These are phyloP conservation scores for Lasioglossum zephyrum DNA, from an alignment of 2,888 invertebrate species.

Conservation along the genomic window DNA sequence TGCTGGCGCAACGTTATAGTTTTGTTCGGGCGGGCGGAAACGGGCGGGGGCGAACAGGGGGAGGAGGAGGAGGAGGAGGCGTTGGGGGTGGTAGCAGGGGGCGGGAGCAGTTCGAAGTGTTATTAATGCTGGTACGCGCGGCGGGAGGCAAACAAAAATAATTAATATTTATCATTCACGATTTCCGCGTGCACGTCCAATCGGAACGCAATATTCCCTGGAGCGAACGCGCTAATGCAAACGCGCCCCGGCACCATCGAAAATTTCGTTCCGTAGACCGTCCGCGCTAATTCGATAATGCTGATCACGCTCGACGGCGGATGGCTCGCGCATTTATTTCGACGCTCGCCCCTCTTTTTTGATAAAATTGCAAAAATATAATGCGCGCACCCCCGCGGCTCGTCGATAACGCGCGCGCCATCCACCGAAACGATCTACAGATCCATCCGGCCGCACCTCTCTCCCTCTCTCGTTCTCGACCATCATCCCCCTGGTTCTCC, in stretches of 20 bases:
- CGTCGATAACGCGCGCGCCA: slow-evolving; percentile 59
- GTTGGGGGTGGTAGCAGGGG: slow-evolving; percentile 12
- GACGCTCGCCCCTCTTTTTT: slow-evolving; percentile 63
- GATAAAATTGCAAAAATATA: slow-evolving; percentile 66
- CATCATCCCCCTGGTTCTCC: not conserved
- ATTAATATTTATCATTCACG: slow-evolving; percentile 84
- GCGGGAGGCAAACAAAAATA: slow-evolving; percentile 84
- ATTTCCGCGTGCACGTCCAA: slow-evolving; percentile 81
- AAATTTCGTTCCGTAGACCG: slow-evolving; percentile 74
- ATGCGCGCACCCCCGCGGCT: slow-evolving; percentile 49
- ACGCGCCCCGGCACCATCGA: slow-evolving; percentile 70
- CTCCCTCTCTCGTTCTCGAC: not conserved
- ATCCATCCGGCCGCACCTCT: slow-evolving; percentile 25
- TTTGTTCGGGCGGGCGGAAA: slow-evolving; percentile 63
- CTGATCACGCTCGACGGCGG: slow-evolving; percentile 77
- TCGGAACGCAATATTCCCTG: slow-evolving; percentile 76
- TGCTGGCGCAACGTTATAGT: slow-evolving; percentile 69
- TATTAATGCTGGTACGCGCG: slow-evolving; percentile 82
- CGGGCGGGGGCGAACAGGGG: not conserved
- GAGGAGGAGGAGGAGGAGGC: not conserved
- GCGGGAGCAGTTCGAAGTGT: slow-evolving; percentile 78
- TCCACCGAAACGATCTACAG: slow-evolving; percentile 57
- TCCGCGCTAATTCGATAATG: slow-evolving; percentile 81
- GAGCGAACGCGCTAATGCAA: slow-evolving; percentile 70
- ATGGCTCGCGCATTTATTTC: slow-evolving; percentile 76